Evolutionary conservation across 2,797 vertebrate species (phyloP).

Genomic region (Acanthis flammea): DNA sequence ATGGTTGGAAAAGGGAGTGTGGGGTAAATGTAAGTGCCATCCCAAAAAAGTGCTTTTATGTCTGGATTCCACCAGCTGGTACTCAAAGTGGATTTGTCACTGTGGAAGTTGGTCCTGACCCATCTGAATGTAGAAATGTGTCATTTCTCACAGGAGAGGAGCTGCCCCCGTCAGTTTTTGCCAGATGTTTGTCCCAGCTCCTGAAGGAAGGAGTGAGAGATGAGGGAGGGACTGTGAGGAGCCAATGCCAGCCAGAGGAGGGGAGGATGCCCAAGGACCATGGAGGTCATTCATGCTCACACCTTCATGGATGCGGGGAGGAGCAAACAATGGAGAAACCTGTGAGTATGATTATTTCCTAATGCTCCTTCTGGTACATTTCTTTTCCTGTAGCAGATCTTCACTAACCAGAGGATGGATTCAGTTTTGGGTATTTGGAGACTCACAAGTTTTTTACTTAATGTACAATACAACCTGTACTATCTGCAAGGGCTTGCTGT

Average conservation of each 20-base stretch:
- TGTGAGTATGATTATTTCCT: background rate
- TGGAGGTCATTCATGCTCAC: background rate
- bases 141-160: background rate
- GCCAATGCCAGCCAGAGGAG: background rate
- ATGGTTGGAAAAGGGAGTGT: background rate
- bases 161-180: background rate
- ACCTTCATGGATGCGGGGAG: accelerated
- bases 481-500: background rate
- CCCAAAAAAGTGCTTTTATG: background rate
- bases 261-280: no score
- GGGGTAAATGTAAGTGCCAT: background rate
- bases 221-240: background rate
- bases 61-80: background rate
- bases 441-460: background rate
- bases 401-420: background rate
- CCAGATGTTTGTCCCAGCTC: background rate
- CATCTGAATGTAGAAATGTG: background rate
- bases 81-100: background rate
- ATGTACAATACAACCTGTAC: background rate
- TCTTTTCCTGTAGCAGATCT: background rate
- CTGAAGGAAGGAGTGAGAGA: background rate
- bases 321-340: background rate
- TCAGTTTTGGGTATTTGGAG: background rate
- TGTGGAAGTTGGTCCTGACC: background rate
- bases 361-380: background rate